Percentiles rank a stretch among this genome's conserved stretches.
Conservation (phyloP, 2,797 vertebrate species). For the Thaleichthys pacificus region DNA sequence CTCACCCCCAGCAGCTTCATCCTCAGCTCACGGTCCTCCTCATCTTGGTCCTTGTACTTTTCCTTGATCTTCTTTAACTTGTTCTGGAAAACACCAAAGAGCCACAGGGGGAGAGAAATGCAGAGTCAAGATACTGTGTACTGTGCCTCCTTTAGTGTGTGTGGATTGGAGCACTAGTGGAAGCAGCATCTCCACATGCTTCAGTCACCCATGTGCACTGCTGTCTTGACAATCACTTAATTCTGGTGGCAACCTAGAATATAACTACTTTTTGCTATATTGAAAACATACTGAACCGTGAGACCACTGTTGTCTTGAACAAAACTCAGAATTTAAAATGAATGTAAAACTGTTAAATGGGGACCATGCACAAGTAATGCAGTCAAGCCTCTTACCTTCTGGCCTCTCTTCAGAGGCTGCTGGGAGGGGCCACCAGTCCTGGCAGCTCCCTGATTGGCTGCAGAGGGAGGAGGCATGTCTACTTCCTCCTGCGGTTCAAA, state of each 20-base stretch:
- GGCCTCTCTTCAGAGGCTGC: constrained; percentile 86
- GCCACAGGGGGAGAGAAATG: constrained; percentile 3
- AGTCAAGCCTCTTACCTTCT: constrained; percentile 78
- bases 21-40: constrained; percentile 94
- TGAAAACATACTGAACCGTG: no score
- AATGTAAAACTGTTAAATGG: not conserved
- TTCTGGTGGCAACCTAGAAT: not conserved
- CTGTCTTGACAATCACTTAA: not conserved
- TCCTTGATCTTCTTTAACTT: constrained; percentile 98
- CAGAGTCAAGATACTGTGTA: not conserved
- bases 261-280: no score
- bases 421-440: constrained; percentile 62
- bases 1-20: constrained; percentile 96
- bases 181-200: no score
- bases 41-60: constrained; percentile 99
- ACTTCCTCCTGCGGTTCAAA: constrained; percentile 60
- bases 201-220: no score
- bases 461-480: constrained; percentile 31
- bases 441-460: constrained; percentile 43
- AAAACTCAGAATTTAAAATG: not conserved
- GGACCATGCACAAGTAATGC: not conserved
- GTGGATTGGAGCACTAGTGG: no score
- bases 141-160: not conserved
- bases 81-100: constrained; percentile 74
- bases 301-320: no score